Evolutionary conservation across 2,797 vertebrate species (phyloP).

Genomic region (Poecilia velifera): DNA sequence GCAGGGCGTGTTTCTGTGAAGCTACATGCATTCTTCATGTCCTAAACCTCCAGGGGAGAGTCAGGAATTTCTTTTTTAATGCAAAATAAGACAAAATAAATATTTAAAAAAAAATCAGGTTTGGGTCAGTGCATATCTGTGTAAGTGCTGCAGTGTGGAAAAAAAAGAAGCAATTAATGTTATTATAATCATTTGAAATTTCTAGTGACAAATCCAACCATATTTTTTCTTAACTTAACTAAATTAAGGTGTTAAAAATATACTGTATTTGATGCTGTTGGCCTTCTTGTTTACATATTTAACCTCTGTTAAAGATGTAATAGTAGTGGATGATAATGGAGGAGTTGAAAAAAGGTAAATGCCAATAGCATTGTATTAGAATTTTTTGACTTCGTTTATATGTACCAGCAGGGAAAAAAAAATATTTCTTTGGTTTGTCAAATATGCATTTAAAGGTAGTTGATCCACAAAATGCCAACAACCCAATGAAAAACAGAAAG

Average conservation of each 20-base stretch:
- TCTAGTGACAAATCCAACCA: too few relatives aligned
- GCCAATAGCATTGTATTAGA: neutral
- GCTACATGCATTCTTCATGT: conserved; percentile 35
- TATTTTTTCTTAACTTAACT: neutral
- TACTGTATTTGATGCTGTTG: neutral
- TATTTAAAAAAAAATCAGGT: conserved; percentile 4
- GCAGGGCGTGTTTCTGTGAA: conserved; percentile 6
- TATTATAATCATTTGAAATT: neutral
- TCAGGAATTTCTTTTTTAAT: conserved; percentile 36
- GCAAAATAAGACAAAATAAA: conserved; percentile 21
- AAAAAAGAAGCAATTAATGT: neutral
- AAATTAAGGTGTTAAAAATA: neutral
- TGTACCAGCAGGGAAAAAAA: neutral
- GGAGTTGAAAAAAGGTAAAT: neutral
- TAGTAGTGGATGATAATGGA: neutral
- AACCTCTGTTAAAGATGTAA: neutral
- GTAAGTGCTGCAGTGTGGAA: neutral
- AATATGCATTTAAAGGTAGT: neutral
- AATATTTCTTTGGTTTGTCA: neutral
- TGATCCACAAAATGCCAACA: neutral
- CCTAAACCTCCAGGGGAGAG: conserved; percentile 11
- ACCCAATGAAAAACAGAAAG: neutral
- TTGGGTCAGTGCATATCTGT: conserved; percentile 16
- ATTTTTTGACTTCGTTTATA: neutral
- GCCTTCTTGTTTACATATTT: neutral